These are phyloP conservation scores for Drosophila asahinai DNA, from an alignment of 1,140 invertebrate species.

Conservation along the genomic window DNA sequence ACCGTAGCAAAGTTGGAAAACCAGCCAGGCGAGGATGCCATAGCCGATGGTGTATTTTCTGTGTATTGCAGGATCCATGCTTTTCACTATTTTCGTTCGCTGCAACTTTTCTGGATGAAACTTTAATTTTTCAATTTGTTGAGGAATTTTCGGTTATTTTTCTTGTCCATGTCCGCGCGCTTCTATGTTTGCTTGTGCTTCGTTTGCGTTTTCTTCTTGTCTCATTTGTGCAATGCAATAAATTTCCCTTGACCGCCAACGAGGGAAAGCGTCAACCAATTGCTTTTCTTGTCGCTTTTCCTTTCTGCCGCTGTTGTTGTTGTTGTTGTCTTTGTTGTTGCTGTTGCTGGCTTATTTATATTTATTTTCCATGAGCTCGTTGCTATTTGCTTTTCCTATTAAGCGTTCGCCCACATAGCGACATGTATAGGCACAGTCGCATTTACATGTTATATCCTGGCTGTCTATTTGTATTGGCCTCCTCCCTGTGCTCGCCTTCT, in stretches of 20 bases:
- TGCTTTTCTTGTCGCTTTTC: conserved; percentile 37
- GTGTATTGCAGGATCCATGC: conserved; percentile 26
- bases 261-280: conserved; percentile 72
- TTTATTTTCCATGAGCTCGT: conserved; percentile 75
- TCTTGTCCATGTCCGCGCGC: conserved; percentile 35
- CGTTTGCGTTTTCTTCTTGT: conserved; percentile 53
- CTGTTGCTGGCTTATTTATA: conserved; percentile 73
- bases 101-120: conserved; percentile 50
- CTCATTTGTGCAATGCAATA: conserved; percentile 81
- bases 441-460: conserved; percentile 66
- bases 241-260: conserved; percentile 80
- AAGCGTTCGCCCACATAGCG: conserved; percentile 47
- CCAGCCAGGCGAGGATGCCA: conserved; percentile 18
- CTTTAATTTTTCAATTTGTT: conserved; percentile 83
- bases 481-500: conserved; percentile 39
- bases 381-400: conserved; percentile 77
- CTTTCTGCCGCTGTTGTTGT: conserved; percentile 24
- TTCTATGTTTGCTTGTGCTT: conserved; percentile 60
- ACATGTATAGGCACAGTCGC: conserved; percentile 38
- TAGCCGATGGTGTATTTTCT: conserved; percentile 5
- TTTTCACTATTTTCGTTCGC: conserved; percentile 16
- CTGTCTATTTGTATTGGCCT: conserved; percentile 59
- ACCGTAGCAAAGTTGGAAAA: conserved; percentile 32
- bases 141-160: conserved; percentile 74
- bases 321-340: conserved; percentile 56